phyloP scores from a whole-genome alignment of 2,888 invertebrate species.

The Tachina lurida region DNA sequence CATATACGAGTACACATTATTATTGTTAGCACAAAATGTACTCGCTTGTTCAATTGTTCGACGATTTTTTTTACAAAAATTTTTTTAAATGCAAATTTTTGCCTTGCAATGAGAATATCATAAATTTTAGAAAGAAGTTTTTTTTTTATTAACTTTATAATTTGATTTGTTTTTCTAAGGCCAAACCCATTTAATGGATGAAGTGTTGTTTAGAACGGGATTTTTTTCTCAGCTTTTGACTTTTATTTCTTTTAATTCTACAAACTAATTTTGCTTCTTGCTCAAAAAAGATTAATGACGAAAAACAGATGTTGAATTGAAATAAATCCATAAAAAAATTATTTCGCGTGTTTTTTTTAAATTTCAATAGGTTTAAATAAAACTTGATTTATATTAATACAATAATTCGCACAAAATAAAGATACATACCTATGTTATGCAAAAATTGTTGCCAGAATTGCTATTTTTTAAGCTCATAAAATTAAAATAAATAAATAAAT shows the following conservation, averaged over 20 bases:
- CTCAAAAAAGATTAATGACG: conserved; percentile 1
- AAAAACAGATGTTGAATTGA: neutral
- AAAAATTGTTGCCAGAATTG: neutral
- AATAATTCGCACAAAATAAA: neutral
- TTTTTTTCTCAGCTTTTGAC: conserved; percentile 3
- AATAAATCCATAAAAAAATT: neutral
- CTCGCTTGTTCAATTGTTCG: conserved; percentile 27
- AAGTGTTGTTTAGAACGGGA: conserved; percentile 39
- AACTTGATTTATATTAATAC: too few relatives aligned
- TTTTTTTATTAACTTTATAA: conserved; percentile 36
- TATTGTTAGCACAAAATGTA: conserved; percentile 23
- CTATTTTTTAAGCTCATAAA: neutral
- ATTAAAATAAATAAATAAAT: neutral
- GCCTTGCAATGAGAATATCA: conserved; percentile 58
- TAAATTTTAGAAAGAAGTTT: conserved; percentile 63
- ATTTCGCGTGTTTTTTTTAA: neutral
- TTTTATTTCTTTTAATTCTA: neutral
- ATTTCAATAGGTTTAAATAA: neutral
- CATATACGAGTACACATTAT: neutral
- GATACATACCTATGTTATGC: neutral
- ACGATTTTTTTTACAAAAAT: conserved; percentile 26
- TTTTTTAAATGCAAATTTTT: conserved; percentile 63
- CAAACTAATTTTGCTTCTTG: neutral
- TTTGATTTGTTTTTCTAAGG: conserved; percentile 60
- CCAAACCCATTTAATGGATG: conserved; percentile 59